These are phyloP conservation scores for Macrobrachium rosenbergii DNA, from an alignment of 1,140 invertebrate species.

Conservation along the genomic window DNA sequence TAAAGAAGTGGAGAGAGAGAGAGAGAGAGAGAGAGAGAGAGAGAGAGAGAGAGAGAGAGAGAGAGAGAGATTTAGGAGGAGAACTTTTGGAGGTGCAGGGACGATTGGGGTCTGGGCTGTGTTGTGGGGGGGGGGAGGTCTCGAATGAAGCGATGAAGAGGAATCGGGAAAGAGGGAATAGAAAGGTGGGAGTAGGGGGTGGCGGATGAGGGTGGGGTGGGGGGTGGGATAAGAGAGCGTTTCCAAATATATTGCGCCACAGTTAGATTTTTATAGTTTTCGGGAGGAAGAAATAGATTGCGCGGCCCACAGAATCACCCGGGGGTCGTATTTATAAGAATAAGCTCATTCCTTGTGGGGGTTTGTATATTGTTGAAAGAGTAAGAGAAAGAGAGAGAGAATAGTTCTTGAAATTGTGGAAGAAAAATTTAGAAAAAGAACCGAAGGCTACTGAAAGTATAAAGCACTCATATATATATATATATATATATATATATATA, in stretches of 20 bases:
- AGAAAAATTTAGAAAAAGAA: background rate
- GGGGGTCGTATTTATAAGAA: background rate
- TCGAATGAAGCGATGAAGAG: background rate
- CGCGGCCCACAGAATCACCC: background rate
- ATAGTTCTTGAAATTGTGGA: background rate
- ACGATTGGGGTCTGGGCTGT: background rate
- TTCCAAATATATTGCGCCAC: slow-evolving; percentile 15
- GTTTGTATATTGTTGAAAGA: background rate
- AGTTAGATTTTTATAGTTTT: slow-evolving; percentile 29
- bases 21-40: background rate
- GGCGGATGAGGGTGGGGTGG: background rate
- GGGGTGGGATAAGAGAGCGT: background rate
- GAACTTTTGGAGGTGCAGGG: too few species aligned
- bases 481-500: too few species aligned
- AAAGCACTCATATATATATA: background rate
- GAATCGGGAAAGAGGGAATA: background rate
- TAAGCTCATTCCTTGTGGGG: background rate
- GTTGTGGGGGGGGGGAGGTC: background rate
- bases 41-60: slow-evolving; percentile 30
- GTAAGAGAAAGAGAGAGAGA: slow-evolving; percentile 14
- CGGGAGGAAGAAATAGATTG: background rate
- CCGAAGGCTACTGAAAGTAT: background rate
- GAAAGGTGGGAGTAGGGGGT: too few species aligned
- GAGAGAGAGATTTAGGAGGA: slow-evolving; percentile 13
- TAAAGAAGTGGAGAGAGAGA: background rate